Conservation (phyloP, 2,797 vertebrate species). For the Triplophysa yarkandensis region DNA sequence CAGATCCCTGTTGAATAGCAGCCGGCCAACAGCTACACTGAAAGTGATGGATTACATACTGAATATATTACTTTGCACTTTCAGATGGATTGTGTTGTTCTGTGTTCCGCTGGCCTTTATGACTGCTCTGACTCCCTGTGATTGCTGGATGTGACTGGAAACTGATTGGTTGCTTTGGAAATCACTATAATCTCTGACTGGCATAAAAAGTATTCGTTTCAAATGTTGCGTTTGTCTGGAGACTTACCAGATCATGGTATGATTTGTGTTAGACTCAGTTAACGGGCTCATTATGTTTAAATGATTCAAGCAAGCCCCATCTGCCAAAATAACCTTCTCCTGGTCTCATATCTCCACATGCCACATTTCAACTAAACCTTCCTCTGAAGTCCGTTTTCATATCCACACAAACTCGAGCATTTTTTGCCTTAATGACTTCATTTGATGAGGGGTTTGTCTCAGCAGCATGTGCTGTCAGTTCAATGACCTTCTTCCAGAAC, state of each 20-base stretch:
- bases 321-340: slow-evolving; percentile 21
- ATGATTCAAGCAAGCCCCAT: slow-evolving; percentile 21
- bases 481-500: slow-evolving; percentile 58
- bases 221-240: background rate
- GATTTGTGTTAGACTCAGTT: slow-evolving; percentile 4
- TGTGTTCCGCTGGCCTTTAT: background rate
- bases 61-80: background rate
- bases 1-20: background rate
- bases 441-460: slow-evolving; percentile 12
- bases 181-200: background rate
- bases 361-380: background rate
- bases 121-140: background rate
- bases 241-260: slow-evolving; percentile 7
- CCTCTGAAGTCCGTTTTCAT: slow-evolving; percentile 1
- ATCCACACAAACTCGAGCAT: slow-evolving; percentile 21
- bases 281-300: slow-evolving; percentile 32
- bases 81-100: background rate
- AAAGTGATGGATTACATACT: background rate
- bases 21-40: background rate
- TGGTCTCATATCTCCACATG: background rate
- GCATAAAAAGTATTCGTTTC: background rate
- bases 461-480: slow-evolving; percentile 35
- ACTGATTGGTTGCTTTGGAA: background rate
- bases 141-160: background rate
- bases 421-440: background rate